Conservation (phyloP, 2,888 invertebrate species). For the Tineola bisselliella region DNA sequence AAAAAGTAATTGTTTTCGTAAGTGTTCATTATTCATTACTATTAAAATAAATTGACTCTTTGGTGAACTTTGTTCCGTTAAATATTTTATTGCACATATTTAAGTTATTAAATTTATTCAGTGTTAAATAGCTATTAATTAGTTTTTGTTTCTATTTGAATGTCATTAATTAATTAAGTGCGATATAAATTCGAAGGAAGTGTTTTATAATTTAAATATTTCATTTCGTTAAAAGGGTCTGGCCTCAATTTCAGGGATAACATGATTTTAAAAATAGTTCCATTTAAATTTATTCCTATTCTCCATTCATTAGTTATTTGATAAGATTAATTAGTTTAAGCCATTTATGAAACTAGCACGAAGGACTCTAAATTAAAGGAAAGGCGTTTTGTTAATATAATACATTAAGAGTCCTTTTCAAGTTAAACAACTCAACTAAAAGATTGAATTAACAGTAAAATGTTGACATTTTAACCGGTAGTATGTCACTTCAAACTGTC, state of each 20-base stretch:
- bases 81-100: neutral
- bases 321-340: neutral
- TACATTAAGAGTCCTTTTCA: neutral
- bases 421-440: neutral
- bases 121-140: neutral
- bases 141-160: neutral
- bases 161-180: neutral
- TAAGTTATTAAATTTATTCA: neutral
- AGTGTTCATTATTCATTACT: neutral
- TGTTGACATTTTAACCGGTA: constrained; percentile 11
- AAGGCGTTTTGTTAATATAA: too few species aligned
- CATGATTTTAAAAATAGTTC: neutral
- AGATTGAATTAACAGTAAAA: neutral
- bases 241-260: neutral
- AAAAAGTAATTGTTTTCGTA: neutral
- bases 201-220: neutral
- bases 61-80: neutral
- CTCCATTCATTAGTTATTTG: neutral
- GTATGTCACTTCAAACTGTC: constrained; percentile 7
- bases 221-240: neutral
- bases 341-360: too few species aligned
- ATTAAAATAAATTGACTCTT: neutral
- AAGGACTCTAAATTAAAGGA: too few species aligned
- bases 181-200: neutral
- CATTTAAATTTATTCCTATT: neutral